Percentiles rank a stretch among this genome's conserved stretches.
These are phyloP conservation scores for Plebejus anna DNA, from an alignment of 2,888 invertebrate genomes.

Conservation along the genomic window DNA sequence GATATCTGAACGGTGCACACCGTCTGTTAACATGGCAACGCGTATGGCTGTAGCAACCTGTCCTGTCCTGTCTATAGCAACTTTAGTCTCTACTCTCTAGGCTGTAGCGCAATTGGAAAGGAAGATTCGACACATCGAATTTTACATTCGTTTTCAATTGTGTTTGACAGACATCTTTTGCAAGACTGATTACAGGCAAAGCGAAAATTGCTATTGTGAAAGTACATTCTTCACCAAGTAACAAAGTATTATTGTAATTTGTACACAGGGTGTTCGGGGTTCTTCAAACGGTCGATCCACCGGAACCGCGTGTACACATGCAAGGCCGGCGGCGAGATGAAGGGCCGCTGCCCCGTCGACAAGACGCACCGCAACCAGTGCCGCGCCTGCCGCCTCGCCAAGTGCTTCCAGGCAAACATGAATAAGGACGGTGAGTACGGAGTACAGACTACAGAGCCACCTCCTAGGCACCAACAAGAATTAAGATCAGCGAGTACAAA, in stretches of 20 bases:
- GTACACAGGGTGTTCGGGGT: constrained; percentile 92
- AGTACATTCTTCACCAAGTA: no score
- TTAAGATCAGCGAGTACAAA: no score
- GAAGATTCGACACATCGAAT: no score
- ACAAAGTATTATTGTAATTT: background rate
- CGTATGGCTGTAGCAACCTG: background rate
- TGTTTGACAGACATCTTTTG: no score
- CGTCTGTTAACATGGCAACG: constrained; percentile 1
- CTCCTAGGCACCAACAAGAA: no score
- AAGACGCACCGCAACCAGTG: constrained; percentile 98
- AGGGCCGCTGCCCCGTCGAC: constrained; percentile 96
- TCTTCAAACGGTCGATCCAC: constrained; percentile 98
- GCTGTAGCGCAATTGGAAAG: no score
- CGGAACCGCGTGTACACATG: constrained; percentile 97
- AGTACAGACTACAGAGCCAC: background rate
- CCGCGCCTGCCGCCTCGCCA: constrained; percentile 95
- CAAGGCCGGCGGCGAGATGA: constrained; percentile 95
- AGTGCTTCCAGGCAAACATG: constrained; percentile 98
- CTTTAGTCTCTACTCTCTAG: background rate
- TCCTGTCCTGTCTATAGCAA: background rate
- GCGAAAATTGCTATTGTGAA: no score
- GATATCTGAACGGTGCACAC: background rate
- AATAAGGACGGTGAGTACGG: constrained; percentile 95
- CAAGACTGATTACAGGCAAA: no score
- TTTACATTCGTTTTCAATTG: no score